Base-by-base conservation (phyloP, 2,797 vertebrate genomes). In the Loris lydekkerianus region DNA sequence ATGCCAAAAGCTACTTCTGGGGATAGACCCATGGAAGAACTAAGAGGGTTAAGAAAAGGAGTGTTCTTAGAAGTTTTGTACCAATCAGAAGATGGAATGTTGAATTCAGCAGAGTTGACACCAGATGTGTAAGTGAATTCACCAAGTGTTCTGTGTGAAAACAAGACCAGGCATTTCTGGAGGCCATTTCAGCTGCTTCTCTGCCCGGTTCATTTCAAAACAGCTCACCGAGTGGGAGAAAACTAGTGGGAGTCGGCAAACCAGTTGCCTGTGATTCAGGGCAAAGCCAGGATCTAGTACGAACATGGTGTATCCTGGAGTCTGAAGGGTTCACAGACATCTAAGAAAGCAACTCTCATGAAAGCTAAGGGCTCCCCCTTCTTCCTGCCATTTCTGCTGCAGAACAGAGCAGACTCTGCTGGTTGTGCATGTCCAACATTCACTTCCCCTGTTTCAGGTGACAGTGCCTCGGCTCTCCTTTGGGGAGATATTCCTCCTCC, bases 191-290 rank as follows among this genome's bases (percentile, higher is more conserved):
- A 53, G n/a, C 70, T 91, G 46, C 83, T 46, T 86, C 63, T 76
- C 70, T 93, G 67, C 91, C 69, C 69, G 73, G 46, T 78, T 94
- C 34, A 53, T 14, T 78, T 94, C 34, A 46, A 14, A 92, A 73
- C 56, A 34, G 63, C n/a, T 91, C 63, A 63, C 13, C 9, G 34
- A 61, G 14, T 83, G 27, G 56, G 10, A 91, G 27, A 67, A 83
- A 82, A 70, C 10, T 37, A 81, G 88, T 31, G 49, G 20, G 60
- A 85, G 25, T 17, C 53, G 46, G 82, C 85, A 43, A 91, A 88
- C 63, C 27, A 58, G 13, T 88, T 76, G 2, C 69, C 10, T 10
- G 5, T 21, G 31, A 65, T 84, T 91, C 60, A n/a, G 70, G 81
- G 93, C 60, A 76, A 83, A 94, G 25, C 27, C 46, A 27, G 67